phyloP scores from a whole-genome alignment of 1,140 invertebrate species.

The Stratiolaelaps scimitus region DNA sequence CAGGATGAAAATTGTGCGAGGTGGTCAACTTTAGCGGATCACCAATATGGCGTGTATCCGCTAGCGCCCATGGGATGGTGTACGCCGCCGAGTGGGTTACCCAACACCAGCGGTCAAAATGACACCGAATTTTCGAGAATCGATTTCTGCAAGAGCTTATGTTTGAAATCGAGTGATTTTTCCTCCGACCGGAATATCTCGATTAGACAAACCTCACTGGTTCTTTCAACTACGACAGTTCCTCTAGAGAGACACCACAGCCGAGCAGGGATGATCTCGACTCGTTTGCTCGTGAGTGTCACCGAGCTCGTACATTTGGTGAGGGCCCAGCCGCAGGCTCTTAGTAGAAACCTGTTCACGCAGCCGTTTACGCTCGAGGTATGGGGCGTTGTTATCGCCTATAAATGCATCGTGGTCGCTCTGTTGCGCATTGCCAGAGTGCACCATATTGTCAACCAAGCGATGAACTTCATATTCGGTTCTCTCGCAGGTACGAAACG shows the following conservation, averaged over 20 bases:
- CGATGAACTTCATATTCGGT: background rate
- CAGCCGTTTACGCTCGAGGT: background rate
- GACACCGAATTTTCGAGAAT: too few relatives aligned
- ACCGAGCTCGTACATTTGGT: background rate
- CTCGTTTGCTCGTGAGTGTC: constrained; percentile 1
- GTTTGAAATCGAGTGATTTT: too few relatives aligned
- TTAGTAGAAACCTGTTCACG: background rate
- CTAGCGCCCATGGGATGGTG: too few relatives aligned
- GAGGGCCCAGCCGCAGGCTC: background rate
- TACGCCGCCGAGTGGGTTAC: too few relatives aligned
- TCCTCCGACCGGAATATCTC: too few relatives aligned
- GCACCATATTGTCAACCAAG: background rate
- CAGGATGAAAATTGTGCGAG: too few relatives aligned
- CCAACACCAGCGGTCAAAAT: too few relatives aligned
- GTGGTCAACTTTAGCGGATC: too few relatives aligned
- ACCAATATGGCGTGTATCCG: too few relatives aligned
- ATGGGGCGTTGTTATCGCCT: background rate
- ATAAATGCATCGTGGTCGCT: background rate
- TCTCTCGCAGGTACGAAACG: background rate
- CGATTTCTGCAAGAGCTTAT: too few relatives aligned
- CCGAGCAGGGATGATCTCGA: background rate
- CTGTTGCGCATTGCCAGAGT: background rate
- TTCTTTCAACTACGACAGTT: too few relatives aligned
- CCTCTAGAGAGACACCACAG: background rate
- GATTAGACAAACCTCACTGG: too few relatives aligned